Base-by-base conservation (phyloP, 2,797 vertebrate genomes). In the Oceanodroma leucorhoa region DNA sequence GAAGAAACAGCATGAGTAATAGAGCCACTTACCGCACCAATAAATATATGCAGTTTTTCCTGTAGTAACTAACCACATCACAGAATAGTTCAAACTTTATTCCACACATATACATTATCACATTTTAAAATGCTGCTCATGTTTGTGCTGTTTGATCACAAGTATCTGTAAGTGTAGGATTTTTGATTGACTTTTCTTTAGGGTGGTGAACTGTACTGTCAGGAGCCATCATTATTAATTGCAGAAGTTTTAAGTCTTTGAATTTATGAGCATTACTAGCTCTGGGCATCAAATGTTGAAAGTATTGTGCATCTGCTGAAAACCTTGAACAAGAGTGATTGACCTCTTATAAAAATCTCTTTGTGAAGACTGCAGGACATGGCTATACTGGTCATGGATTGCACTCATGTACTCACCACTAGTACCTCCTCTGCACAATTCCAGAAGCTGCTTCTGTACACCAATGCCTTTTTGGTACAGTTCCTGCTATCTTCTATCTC, bases 1-100 rank as follows among this genome's bases (percentile, higher is more conserved):
- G 83, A 88, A 93, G 53, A 91, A 94, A 83, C 61, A 50, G 58
- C 22, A 71, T 75, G 91, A 90, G 65, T 94, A 90, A 93, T 61
- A 70, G 43, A 58, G 22, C 21, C 83, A 78, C 54, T 81, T 89
- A 69, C 32, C 1, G 3, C 76, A 76, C 41, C 70, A 91, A 83
- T 62, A 91, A 96, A 67, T n/a, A 71, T 1, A 38, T 66, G 53
- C 61, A 62, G 50, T 78, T 83, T 72, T 71, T 90, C n/a, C 30
- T 32, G 30, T 40, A 91, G 79, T 88, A 94, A 80, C 87, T 78
- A 91, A 57, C 32, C 53, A 89, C 66, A 51, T 10, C 43, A 69
- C n/a, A 66, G 70, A 72, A 51, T 15, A 90, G 48, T 53, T 71
- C n/a, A 15, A 78, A 78, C 41, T 79, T 71, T 65, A 86, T 90